Base-by-base conservation (phyloP, 64 coral and sea anemone species). In the Anthopleura sola region DNA sequence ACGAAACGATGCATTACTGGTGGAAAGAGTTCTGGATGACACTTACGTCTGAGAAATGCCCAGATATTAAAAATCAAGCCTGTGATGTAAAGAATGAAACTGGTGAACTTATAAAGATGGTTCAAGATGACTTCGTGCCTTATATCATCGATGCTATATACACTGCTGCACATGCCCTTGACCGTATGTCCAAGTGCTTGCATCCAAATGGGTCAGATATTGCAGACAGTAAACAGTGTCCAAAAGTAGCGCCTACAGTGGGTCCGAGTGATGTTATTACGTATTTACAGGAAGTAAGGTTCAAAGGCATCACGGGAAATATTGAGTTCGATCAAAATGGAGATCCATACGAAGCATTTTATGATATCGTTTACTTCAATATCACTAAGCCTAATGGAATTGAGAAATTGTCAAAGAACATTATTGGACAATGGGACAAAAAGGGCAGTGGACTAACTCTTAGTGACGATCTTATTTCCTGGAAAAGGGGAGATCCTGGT, bases 81-180 rank as follows among this genome's bases (percentile, higher is more conserved):
- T 60, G 29, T 6, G 36, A 36, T 8, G 5, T 32, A 78, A n/a
- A 75, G 15, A 55, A 49, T 19, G 16, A 53, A 13, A 57, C 19
- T 62, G 77, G 48, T 24, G 71, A 38, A 26, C 49, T 29, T 8
- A 64, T 86, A 4, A 55, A 15, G 13, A 86, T 31, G 19, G 84
- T 80, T n/a, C 24, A 36, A 9, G 69, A 90, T 37, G 51, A 74
- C 8, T 89, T 83, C 84, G 80, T 87, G 37, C 77, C 92, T 21
- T 94, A 90, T 60, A 83, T 85, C 15, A 86, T 90, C 39, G 92
- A 94, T 48, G 88, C 87, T 8, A 82, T 93, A 8, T 82, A 86
- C 66, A 74, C 88, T 19, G 76, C 86, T 24, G 92, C 87, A 8
- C 37, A 83, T 83, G 88, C 88, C 0, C 37, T 94, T 31, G 80